Evolutionary conservation across 2,113 vertebrate genomes (phyloP), one percentile per base, ranked within the genome.

Genomic region (Datnioides undecimradiatus): DNA sequence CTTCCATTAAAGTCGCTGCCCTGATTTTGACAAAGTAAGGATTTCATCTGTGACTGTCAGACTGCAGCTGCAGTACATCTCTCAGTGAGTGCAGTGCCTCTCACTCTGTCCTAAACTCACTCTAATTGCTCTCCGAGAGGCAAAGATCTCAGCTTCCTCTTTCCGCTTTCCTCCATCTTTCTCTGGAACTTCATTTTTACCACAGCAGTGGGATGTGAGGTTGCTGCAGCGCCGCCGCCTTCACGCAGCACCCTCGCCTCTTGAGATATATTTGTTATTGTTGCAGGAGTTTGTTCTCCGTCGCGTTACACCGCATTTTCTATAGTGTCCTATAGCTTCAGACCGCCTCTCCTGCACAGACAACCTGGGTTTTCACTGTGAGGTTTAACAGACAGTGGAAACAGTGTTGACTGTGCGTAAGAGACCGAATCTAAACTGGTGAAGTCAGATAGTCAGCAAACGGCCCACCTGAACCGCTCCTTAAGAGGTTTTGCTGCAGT

Each of bases 11-110:
- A 86, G 69, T 59, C 33, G 21, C 54, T 63, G 71, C 62, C 76
- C 78, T 78, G 86, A 64, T 75, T 88, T 76, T 63, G 66, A 71
- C 81, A 75, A 73, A 77, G 73, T 80, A 60, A 27, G 43, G 79
- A 46, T 87, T 89, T 90, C 86, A 87, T 82, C 82, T 72, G 79
- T 17, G 54, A 48, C 82, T 80, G 82, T 87, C 82, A 90, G 75
- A 81, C 80, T 58, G 75, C 57, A 77, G 88, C 65, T 67, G 40
- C 48, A 66, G 65, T 45, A 57, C 76, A 70, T 71, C 60, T 74
- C 59, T 72, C 81, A 33, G 54, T 9, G 10, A 73, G 49, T 36
- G 57, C 73, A 31, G 34, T 10, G 23, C 71, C 25, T 80, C 59
- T 72, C 66, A 36, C 62, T 34, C 16, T 58, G 55, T 74, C 62